Base-by-base conservation (phyloP, 2,888 invertebrate species). In the Meiosimyza decipiens region DNA sequence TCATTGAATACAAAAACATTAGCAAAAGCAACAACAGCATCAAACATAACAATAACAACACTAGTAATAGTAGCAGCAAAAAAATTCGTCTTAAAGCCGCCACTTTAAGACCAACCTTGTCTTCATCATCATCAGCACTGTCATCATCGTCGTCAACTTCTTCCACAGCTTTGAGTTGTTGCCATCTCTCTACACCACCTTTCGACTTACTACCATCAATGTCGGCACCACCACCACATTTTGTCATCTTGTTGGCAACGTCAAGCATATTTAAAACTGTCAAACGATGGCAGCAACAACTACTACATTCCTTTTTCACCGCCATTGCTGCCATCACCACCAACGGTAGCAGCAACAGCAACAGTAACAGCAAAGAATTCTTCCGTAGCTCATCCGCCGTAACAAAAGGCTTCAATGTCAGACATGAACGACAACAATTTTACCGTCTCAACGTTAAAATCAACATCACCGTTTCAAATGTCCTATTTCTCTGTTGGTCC, bases 11-110 rank as follows among this genome's bases (percentile, higher is more conserved):
- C 33, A 65, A 40, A 22, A 15, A 6, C 64, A 64, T 63, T 40
- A 64, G 12, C 52, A 52, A 7, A 15, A 40, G 47, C 54, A 62
- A 28, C 62, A 62, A 28, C 60, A 62, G 18, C 69, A 55, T n/a
- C 71, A 54, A 1, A 7, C 50, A 49, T 54, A 52, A n/a, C 63
- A 55, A n/a, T 54, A 71, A 52, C 59, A 40, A 57, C 59, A 50
- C 13, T 18, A 15, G 40, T 62, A 72, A 28, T 51, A 70, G 15
- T 55, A 70, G n/a, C 22, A 74, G 69, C 75, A 73, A 63, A 71
- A 79, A 75, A 69, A 78, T 71, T 66, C 69, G 18, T 59, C 49
- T 50, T 63, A 68, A 72, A 64, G 62, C 54, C 40, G n/a, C 65
- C 40, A 64, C 52, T 33, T 9, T 50, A 64, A 57, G 40, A 49